Evolutionary conservation across 2,797 vertebrate genomes (phyloP), one percentile per base, ranked within the genome.

Genomic region (Thunnus albacares): DNA sequence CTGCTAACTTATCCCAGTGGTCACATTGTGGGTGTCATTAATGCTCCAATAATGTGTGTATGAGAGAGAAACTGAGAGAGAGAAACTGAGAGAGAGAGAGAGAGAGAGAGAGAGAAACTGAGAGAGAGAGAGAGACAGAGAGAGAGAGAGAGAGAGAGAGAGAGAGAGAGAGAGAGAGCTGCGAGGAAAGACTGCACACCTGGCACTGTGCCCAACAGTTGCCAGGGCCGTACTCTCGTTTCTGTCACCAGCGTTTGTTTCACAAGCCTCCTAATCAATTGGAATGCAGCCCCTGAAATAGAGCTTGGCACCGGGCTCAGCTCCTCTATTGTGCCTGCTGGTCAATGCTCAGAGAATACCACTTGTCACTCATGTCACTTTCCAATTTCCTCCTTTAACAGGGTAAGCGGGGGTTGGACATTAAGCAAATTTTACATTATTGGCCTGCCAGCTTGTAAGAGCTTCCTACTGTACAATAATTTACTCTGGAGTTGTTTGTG

Each of bases 211-310:
- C 95, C 95, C 89, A 89, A 90, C 88, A 89, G 91, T 92, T 92
- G 90, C 92, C 89, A 80, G 82, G 87, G 74, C 89, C 73, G 24
- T 67, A 79, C 79, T 92, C 90, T 83, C 89, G 76, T 90, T 94
- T 93, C 91, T 94, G 95, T 94, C 93, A 90, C 87, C 84, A 86
- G 88, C 80, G 80, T 95, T 94, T 95, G 93, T 95, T 94, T 94
- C 95, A 95, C 93, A 93, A 93, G 91, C 93, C 82, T 86, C 87
- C 92, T 94, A 95, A 95, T 95, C 94, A 95, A 94, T 92, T 95
- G 93, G 91, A 95, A 94, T 90, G 90, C 88, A 87, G 91, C 85
- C 93, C 90, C 92, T 90, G 89, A 95, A 95, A 94, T 86, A 90
- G 87, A 94, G 93, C 85, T 93, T 95, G 95, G 95, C 94, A 94